Evolutionary conservation across 2,797 vertebrate genomes (phyloP).

Genomic region (Pipistrellus pipistrellus): DNA sequence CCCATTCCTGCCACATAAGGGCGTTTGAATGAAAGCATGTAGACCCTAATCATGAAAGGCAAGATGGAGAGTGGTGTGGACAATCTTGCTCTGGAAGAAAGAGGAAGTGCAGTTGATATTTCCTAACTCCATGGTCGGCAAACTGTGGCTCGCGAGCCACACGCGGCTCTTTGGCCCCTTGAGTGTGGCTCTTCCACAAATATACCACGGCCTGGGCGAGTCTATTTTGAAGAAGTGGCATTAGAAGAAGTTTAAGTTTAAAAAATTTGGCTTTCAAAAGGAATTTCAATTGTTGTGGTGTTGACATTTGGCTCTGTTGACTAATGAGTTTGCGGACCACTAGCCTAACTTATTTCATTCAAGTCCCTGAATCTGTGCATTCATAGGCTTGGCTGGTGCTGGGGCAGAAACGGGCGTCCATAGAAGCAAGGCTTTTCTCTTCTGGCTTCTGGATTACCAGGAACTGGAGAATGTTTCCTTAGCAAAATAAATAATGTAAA

Average conservation of each 20-base stretch:
- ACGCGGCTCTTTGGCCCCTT: too few relatives aligned
- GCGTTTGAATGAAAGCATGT: not conserved
- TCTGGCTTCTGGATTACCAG: not conserved
- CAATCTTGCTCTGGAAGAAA: not conserved
- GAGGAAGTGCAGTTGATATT: not conserved
- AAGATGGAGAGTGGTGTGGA: not conserved
- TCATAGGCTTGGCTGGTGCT: not conserved
- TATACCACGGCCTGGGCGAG: too few relatives aligned
- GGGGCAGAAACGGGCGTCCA: not conserved
- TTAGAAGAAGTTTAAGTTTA: too few relatives aligned
- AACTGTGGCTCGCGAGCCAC: too few relatives aligned
- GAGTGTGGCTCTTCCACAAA: too few relatives aligned
- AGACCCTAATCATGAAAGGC: not conserved
- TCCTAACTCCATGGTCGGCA: too few relatives aligned
- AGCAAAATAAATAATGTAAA: slow-evolving; percentile 60
- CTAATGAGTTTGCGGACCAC: too few relatives aligned
- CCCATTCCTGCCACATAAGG: not conserved
- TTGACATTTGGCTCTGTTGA: too few relatives aligned
- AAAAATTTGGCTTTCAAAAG: too few relatives aligned
- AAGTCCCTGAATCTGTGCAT: not conserved
- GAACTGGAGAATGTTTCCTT: slow-evolving; percentile 23
- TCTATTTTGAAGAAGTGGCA: too few relatives aligned
- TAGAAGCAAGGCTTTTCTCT: not conserved
- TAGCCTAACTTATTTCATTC: not conserved
- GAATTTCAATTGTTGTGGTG: too few relatives aligned